Evolutionary conservation across 2,888 invertebrate genomes (phyloP).

Genomic region (Ctena decussata): DNA sequence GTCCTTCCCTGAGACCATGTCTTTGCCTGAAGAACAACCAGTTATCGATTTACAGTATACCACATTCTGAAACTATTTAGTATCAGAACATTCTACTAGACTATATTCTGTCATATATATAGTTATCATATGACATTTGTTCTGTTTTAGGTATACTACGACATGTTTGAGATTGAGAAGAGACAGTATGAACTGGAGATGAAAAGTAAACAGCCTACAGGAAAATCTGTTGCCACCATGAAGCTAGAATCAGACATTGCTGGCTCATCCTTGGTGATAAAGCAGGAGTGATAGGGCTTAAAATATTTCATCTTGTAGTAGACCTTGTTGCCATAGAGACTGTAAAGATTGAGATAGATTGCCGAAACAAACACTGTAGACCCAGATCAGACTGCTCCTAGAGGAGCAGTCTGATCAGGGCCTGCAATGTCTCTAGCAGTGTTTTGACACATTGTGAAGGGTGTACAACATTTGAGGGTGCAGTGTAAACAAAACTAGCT

Average conservation of each 20-base stretch:
- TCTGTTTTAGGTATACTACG: slow-evolving; percentile 78
- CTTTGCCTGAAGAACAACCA: no score
- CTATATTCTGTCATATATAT: no score
- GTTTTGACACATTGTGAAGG: no score
- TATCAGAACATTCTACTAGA: no score
- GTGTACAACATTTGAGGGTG: no score
- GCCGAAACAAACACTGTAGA: neutral
- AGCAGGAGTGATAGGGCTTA: slow-evolving; percentile 2
- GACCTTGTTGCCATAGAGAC: no score
- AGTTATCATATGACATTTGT: neutral
- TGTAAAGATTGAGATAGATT: no score
- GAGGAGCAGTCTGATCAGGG: neutral
- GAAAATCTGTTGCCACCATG: slow-evolving; percentile 48
- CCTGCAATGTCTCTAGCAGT: neutral
- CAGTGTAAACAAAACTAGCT: no score
- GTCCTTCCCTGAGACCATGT: no score
- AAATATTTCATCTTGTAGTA: no score
- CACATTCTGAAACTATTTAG: no score
- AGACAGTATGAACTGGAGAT: slow-evolving; percentile 70
- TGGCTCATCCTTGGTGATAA: slow-evolving; percentile 63
- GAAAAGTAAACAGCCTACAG: neutral
- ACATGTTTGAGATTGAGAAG: slow-evolving; percentile 82
- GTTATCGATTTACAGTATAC: no score
- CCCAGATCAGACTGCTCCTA: neutral
- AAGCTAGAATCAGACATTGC: slow-evolving; percentile 68